phyloP scores from a whole-genome alignment of 2,797 vertebrate species.

The Enteromius paludinosus region DNA sequence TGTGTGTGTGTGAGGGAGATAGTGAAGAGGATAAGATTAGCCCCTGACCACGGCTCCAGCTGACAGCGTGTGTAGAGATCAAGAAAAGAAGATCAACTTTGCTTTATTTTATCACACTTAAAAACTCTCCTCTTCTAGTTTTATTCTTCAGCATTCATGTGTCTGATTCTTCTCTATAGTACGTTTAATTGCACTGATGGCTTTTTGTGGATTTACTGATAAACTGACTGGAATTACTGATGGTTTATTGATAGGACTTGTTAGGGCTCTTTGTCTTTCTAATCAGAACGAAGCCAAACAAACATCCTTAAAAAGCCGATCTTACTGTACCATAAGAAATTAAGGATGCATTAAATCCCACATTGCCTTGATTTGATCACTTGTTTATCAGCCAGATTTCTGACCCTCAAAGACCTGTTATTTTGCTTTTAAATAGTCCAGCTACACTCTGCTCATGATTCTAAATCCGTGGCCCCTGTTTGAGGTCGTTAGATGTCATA shows the following conservation, averaged over 20 bases:
- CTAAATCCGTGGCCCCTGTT: too few species aligned
- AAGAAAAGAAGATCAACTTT: constrained; percentile 38
- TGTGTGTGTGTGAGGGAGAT: constrained; percentile 23
- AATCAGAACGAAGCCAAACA: not conserved
- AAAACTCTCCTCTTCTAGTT: not conserved
- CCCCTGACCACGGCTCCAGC: constrained; percentile 19
- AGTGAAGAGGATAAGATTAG: constrained; percentile 45
- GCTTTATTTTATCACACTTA: constrained; percentile 12
- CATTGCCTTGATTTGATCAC: too few species aligned
- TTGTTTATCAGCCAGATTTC: too few species aligned
- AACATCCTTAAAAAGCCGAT: not conserved
- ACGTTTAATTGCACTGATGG: not conserved
- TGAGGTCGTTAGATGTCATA: too few species aligned
- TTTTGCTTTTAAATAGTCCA: too few species aligned
- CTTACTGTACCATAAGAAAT: not conserved
- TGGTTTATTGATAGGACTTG: not conserved
- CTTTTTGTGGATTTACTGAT: constrained; percentile 10
- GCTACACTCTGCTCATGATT: too few species aligned
- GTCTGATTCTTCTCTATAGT: not conserved
- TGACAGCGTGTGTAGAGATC: constrained; percentile 19
- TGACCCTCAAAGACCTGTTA: too few species aligned
- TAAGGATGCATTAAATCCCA: too few species aligned
- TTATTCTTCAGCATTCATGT: not conserved
- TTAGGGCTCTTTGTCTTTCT: too few species aligned
- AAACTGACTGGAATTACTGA: not conserved